Percentiles rank a stretch among this genome's conserved stretches.
These are phyloP conservation scores for Azemiops feae DNA, from an alignment of 2,113 vertebrate genomes.

Conservation along the genomic window DNA sequence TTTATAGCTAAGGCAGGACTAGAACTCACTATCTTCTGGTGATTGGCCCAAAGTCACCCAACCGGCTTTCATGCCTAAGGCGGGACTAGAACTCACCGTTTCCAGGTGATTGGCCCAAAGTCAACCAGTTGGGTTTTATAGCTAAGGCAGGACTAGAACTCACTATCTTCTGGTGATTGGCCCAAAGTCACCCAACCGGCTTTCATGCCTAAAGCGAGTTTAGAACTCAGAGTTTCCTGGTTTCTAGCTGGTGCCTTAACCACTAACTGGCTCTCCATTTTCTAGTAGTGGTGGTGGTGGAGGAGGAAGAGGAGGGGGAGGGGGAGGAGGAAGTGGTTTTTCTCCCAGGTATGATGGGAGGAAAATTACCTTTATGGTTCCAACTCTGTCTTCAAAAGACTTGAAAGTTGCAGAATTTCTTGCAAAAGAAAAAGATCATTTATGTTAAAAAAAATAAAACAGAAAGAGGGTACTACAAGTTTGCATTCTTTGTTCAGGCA, in stretches of 20 bases:
- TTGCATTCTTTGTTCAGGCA: background rate
- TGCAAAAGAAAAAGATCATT: slow-evolving; percentile 21
- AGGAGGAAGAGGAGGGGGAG: too few species aligned
- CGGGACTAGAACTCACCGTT: background rate
- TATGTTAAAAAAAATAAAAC: background rate
- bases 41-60: too few species aligned
- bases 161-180: background rate
- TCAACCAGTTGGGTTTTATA: background rate
- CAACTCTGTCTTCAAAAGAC: slow-evolving; percentile 93
- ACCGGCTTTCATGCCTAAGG: too few species aligned
- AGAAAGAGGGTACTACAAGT: background rate
- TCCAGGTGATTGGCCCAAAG: background rate
- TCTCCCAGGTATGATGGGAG: background rate
- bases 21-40: too few species aligned
- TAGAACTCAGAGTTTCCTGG: background rate
- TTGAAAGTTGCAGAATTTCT: slow-evolving; percentile 97
- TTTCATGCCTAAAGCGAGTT: too few species aligned
- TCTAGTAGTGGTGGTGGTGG: too few species aligned
- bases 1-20: too few species aligned
- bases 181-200: background rate
- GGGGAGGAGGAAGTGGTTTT: too few species aligned
- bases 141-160: background rate
- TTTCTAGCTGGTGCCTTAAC: background rate
- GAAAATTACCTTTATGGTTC: slow-evolving; percentile 88
- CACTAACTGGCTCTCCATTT: background rate